Conservation (phyloP, 1,140 invertebrate species). For the Colletes latitarsis region DNA sequence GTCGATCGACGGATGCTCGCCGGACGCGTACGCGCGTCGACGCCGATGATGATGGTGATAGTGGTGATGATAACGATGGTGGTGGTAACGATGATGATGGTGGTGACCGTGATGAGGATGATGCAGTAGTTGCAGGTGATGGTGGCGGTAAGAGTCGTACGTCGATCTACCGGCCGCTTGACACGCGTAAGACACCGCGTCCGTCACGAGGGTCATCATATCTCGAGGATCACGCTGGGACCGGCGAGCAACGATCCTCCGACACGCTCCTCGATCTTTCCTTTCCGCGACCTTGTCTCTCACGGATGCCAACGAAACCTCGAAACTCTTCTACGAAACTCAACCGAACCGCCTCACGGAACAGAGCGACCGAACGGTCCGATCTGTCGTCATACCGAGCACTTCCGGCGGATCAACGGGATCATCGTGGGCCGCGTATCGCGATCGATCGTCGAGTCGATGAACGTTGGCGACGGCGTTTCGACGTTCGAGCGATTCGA, state of each 20-base stretch:
- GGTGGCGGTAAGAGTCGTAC: constrained; percentile 71
- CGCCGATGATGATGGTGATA: constrained; percentile 56
- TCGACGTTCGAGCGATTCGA: constrained; percentile 27
- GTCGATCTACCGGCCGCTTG: constrained; percentile 69
- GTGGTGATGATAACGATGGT: constrained; percentile 57
- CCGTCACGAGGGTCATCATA: constrained; percentile 81
- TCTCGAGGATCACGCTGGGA: constrained; percentile 42
- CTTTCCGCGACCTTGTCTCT: background rate
- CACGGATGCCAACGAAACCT: background rate
- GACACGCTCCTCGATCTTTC: background rate
- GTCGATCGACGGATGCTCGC: constrained; percentile 60
- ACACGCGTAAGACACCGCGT: constrained; percentile 74
- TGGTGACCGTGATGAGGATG: constrained; percentile 62
- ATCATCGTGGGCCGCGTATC: background rate
- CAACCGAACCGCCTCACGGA: background rate
- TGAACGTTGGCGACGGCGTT: background rate
- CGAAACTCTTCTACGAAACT: background rate
- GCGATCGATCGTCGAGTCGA: background rate
- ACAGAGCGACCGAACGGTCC: background rate
- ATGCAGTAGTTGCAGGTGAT: constrained; percentile 63
- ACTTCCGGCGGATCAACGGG: background rate
- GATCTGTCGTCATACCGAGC: background rate
- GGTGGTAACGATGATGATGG: constrained; percentile 38
- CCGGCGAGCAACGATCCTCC: background rate
- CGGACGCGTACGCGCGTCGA: constrained; percentile 60